These are phyloP conservation scores for Seriola quinqueradiata DNA, from an alignment of 2,113 vertebrate genomes.

Conservation along the genomic window DNA sequence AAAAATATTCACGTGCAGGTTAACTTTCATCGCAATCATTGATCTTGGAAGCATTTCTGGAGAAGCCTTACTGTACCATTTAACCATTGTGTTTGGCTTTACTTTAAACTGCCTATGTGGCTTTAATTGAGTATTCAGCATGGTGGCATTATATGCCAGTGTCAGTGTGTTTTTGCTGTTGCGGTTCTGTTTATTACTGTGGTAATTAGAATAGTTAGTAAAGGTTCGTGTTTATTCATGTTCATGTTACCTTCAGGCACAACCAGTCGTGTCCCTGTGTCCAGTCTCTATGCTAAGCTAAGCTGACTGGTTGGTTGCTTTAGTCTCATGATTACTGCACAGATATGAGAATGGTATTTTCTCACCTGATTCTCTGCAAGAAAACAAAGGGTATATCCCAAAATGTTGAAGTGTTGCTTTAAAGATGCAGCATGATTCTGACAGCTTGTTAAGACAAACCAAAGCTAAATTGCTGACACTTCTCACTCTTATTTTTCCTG, in stretches of 20 bases:
- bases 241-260: not conserved
- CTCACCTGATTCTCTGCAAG: not conserved
- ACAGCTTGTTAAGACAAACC: not conserved
- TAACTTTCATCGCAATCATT: conserved; percentile 25
- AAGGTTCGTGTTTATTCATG: not conserved
- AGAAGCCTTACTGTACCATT: not conserved
- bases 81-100: not conserved
- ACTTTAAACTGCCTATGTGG: no score
- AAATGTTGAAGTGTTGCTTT: no score
- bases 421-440: not conserved
- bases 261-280: not conserved
- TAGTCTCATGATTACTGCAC: not conserved
- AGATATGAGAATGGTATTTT: not conserved
- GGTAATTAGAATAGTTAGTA: not conserved
- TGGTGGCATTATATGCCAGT: not conserved
- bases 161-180: not conserved
- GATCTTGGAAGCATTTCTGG: conserved; percentile 8
- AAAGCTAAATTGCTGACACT: not conserved
- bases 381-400: not conserved
- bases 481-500: conserved; percentile 1
- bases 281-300: not conserved
- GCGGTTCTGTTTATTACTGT: not conserved
- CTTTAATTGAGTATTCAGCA: not conserved
- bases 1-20: not conserved
- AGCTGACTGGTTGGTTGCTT: not conserved